Percentiles rank a stretch among this genome's conserved stretches.
phyloP scores from a whole-genome alignment of 2,888 invertebrate genomes.

The Drosophila kanekoi region DNA sequence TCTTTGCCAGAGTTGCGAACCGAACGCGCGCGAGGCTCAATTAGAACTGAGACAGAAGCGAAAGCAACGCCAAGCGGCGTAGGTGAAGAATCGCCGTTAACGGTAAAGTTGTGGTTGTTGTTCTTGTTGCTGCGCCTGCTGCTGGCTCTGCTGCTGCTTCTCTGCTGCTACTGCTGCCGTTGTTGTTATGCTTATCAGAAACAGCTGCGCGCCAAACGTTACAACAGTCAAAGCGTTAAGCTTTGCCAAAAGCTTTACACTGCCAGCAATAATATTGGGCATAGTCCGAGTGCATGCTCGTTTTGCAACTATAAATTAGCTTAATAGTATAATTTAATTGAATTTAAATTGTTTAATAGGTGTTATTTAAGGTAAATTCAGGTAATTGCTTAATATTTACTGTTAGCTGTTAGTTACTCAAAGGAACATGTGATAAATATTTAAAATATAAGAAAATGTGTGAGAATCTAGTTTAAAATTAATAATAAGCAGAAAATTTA shows the following conservation, averaged over 20 bases:
- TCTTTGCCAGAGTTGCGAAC: conserved; percentile 43
- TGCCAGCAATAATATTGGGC: conserved; percentile 3
- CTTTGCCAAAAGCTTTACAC: conserved; percentile 50
- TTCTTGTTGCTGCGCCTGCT: conserved; percentile 6
- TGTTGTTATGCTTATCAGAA: conserved; percentile 59
- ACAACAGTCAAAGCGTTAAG: conserved; percentile 16
- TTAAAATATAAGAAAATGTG: too few species aligned
- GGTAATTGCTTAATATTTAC: too few species aligned
- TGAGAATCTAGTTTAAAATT: too few species aligned
- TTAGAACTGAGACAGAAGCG: conserved; percentile 64
- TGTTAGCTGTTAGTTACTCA: too few species aligned
- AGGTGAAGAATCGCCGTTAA: conserved; percentile 27
- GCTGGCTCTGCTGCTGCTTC: conserved; percentile 1
- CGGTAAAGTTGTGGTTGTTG: conserved; percentile 18
- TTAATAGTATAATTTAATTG: not conserved
- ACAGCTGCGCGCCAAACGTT: conserved; percentile 55
- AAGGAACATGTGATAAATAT: too few species aligned
- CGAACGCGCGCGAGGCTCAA: conserved; percentile 70
- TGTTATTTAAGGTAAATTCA: too few species aligned
- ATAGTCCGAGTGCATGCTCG: not conserved
- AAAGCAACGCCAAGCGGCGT: conserved; percentile 39
- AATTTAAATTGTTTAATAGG: not conserved
- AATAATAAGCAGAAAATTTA: too few species aligned
- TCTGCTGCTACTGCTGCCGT: conserved; percentile 7
- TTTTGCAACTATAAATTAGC: not conserved